Base-by-base conservation (phyloP, 2,113 vertebrate species). In the Bagarius yarrelli region DNA sequence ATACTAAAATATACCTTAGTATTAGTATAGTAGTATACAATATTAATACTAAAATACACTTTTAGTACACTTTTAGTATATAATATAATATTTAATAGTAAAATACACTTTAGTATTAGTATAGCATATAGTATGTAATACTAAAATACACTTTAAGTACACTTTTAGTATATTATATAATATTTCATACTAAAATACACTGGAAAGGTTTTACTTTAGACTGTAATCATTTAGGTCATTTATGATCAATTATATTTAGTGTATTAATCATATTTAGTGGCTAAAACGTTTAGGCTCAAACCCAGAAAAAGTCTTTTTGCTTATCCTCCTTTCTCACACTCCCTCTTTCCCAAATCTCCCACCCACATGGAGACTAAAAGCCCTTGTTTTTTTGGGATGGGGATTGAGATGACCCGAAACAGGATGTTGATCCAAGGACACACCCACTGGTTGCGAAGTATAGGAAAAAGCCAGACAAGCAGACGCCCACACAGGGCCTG, bases 401-500 rank as follows among this genome's bases (percentile, higher is more conserved):
- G n/a, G 53, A n/a, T n/a, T n/a, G n/a, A 59, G 34, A 79, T 59
- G 66, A 71, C 34, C 78, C 25, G 14, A 32, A 32, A 60, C 67
- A 80, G 78, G 66, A 80, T 71, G 78, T 63, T 80, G 53, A 70
- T 34, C 36, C 61, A 57, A 61, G 30, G 55, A 73, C 56, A 34
- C 56, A 36, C 69, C 69, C 79, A 44, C 79, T 63, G 56, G 40
- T 44, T 72, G 44, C 8, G 18, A 80, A 61, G 79, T 80, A 8
- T 9, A 70, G 79, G 69, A 80, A 80, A 52, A 69, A 80, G 69
- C 79, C 69, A 80, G 56, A 34, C 57, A 32, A 60, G 52, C 27
- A 52, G 50, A 73, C 67, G 78, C 79, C 79, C 67, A 80, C 79
- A 61, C 79, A 27, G 56, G 27, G 53, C 32, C 52, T 74, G 71